Conservation (phyloP, 2,888 invertebrate genomes). For the Uropetala carovei region DNA sequence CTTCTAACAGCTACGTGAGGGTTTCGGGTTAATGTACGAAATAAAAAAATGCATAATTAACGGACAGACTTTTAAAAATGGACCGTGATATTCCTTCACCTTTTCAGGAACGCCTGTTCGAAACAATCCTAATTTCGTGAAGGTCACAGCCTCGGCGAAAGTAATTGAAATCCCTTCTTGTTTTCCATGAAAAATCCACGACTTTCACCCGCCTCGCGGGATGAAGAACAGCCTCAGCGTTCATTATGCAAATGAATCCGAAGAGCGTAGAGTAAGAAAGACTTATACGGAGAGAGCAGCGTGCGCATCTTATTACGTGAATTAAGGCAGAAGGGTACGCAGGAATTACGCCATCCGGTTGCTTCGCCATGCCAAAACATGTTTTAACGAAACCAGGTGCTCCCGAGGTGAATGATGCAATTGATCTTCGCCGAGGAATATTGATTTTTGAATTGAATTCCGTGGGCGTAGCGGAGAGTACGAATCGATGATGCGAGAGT, state of each 20-base stretch:
- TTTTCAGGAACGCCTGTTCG: too few species aligned
- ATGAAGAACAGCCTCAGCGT: not conserved
- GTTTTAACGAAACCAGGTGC: not conserved
- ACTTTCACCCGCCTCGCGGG: not conserved
- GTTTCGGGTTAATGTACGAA: too few species aligned
- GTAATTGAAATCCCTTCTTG: not conserved
- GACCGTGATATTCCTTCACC: too few species aligned
- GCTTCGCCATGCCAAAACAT: not conserved
- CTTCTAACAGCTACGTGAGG: too few species aligned
- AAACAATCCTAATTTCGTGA: too few species aligned
- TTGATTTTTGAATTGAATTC: not conserved
- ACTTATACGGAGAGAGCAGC: slow-evolving; percentile 11
- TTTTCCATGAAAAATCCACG: not conserved
- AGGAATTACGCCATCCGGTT: not conserved
- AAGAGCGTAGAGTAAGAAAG: not conserved
- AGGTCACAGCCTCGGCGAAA: too few species aligned
- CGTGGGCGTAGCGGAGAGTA: not conserved
- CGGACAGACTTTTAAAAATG: too few species aligned
- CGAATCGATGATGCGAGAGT: not conserved
- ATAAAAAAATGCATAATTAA: too few species aligned
- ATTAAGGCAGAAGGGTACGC: not conserved
- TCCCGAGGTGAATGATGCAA: not conserved
- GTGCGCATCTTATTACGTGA: not conserved
- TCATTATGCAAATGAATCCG: not conserved
- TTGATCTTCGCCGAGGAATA: not conserved